Conservation (phyloP, 2,113 vertebrate species). For the Rhadina sibilatrix region DNA sequence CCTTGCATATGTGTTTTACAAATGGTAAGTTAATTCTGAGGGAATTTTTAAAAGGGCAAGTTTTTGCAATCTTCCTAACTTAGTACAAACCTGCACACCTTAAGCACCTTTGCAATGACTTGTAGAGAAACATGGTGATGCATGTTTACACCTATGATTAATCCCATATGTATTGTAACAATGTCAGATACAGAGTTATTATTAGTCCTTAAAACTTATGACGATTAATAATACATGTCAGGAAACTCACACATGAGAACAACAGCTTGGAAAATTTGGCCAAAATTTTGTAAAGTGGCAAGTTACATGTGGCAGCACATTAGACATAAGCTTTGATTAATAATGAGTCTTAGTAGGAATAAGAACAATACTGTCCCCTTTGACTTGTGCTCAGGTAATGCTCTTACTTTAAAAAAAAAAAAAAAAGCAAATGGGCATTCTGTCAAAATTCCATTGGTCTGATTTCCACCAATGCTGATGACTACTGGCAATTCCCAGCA, state of each 20-base stretch:
- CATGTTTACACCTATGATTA: not conserved
- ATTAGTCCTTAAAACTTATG: not conserved
- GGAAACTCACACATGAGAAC: not conserved
- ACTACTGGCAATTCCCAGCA: not conserved
- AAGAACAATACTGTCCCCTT: not conserved
- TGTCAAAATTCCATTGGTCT: not conserved
- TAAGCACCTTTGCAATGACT: not conserved
- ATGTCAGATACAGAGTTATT: not conserved
- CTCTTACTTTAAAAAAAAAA: not conserved
- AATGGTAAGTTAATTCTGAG: not conserved
- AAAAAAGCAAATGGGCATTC: not conserved
- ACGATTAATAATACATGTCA: not conserved
- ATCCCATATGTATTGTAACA: not conserved
- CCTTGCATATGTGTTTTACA: not conserved
- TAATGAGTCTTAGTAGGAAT: not conserved
- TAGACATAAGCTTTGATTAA: not conserved
- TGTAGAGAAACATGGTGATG: not conserved
- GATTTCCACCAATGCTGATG: not conserved
- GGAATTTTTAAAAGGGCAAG: not conserved
- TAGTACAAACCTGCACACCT: not conserved
- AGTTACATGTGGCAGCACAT: not conserved
- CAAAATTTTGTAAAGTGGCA: not conserved
- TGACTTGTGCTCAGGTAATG: not conserved
- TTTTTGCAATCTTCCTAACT: not conserved
- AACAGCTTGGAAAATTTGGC: not conserved